A percentile compares a stretch with the other conserved stretches of the same genome.
phyloP scores from a whole-genome alignment of 1,140 invertebrate species.

The Lysiphlebus fabarum region DNA sequence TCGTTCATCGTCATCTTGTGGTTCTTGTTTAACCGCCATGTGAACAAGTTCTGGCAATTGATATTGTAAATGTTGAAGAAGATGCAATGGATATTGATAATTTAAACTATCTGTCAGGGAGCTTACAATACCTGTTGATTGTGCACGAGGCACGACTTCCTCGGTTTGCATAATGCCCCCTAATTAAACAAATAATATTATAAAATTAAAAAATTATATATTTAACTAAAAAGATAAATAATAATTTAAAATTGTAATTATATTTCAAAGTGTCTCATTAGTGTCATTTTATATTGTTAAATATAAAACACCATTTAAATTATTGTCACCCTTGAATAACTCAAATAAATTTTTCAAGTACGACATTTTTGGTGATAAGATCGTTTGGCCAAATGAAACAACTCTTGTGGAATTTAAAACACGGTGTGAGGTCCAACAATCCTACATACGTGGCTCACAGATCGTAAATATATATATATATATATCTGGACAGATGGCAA shows the following conservation, averaged over 20 bases:
- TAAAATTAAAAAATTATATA: background rate
- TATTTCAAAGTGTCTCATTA: no score
- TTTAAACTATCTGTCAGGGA: constrained; percentile 39
- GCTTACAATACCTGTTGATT: constrained; percentile 46
- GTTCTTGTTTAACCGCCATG: constrained; percentile 55
- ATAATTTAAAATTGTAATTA: no score
- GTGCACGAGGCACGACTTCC: constrained; percentile 51
- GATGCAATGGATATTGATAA: constrained; percentile 42
- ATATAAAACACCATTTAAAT: background rate
- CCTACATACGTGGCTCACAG: constrained; percentile 3
- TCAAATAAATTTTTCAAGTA: background rate
- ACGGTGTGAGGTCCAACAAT: constrained; percentile 22
- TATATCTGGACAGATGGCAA: constrained; percentile 20
- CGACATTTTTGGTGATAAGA: constrained; percentile 20
- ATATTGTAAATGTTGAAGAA: constrained; percentile 39
- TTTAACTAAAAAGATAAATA: background rate
- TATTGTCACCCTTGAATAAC: constrained; percentile 2
- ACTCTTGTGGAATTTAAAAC: constrained; percentile 19
- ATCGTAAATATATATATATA: constrained; percentile 22
- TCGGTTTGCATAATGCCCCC: constrained; percentile 58
- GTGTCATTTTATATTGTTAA: background rate
- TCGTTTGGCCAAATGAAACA: constrained; percentile 17
- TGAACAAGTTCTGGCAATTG: constrained; percentile 39
- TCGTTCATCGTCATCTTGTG: constrained; percentile 47
- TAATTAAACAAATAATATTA: constrained; percentile 28